Evolutionary conservation across 2,113 vertebrate genomes (phyloP), one percentile per base, ranked within the genome.

Genomic region (Electrona antarctica): DNA sequence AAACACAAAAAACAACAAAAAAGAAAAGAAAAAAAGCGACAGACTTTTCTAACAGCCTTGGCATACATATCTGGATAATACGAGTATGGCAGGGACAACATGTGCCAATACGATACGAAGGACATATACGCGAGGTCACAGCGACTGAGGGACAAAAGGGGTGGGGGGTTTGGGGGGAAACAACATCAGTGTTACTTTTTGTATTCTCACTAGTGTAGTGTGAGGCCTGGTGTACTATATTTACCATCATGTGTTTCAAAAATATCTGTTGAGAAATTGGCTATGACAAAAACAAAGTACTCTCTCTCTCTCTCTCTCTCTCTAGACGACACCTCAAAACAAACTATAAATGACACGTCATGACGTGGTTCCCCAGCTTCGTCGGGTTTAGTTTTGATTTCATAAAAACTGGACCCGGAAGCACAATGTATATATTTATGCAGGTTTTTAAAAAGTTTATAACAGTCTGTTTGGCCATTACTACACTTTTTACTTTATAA

Each of bases 401-500:
- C 92, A 92, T 90, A 95, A 96, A 41, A 96, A 96, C 96, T 96
- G 95, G 95, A 95, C 95, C 98, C 94, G 93, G 96, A 95, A 98
- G 96, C 96, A 98, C 97, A 98, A 99, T 99, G 98, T 99, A 99
- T 94, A 99, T 99, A 98, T 95, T 97, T 98, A 98, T 97, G 98
- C 98, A 98, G 96, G 97, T 99, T 99, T 99, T 99, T 99, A 99
- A 99, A 91, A 93, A 96, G 96, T 99, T 99, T 99, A 98, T 98
- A 98, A 98, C 97, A 98, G 96, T 99, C 96, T 95, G 98, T 99
- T 98, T 97, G 97, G 96, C 97, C 98, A 99, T 99, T 98, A 98
- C 96, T 98, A 99, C 97, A 99, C 97, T 99, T 98, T 98, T 98
- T 99, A 99, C 97, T 98, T 98, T 98, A 97, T 98, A 96, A 98